Base-by-base conservation (phyloP, 2,797 vertebrate species). In the Nyctalus aviator region DNA sequence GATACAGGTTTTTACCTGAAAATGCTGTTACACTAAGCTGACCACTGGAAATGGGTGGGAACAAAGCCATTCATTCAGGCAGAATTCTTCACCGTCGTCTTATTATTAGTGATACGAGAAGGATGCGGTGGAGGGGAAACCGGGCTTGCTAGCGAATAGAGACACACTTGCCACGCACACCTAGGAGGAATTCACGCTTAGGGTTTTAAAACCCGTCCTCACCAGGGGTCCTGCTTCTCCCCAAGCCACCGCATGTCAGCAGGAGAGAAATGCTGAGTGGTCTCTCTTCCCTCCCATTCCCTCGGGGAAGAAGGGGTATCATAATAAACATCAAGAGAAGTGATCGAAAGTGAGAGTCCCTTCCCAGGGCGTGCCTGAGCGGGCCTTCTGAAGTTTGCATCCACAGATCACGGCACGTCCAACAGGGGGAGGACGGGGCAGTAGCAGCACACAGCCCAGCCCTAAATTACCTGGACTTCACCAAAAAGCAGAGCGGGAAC, bases 401-500 rank as follows among this genome's bases (percentile, higher is more conserved):
- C 96, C 71, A 48, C 68, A 32, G 57, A 50, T 94, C 81, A 44
- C 20, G 79, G 96, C 84, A 84, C 91, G 71, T 87, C 76, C 84
- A 64, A 57, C 8, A 32, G 69, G 62, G 69, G 30, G 73, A 79
- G 89, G 88, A 92, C 96, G 90, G 82, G 66, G 96, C 81, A 66
- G 95, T 97, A 95, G 97, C 97, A 95, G 97, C 97, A 92, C 96
- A 97, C 3, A 72, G 82, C 85, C 92, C 90, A 90, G 94, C 95
- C 93, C 95, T 97, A 96, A 97, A 98, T 98, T 96, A 98, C 96
- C 97, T 96, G 96, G 57, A 97, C 97, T 96, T 96, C 84, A 85
- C 96, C 89, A 97, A 97, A 96, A 97, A 93, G 87, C 64, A 92
- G 93, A 87, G 89, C 94, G 94, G 96, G 89, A 81, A 91, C 96